These are phyloP conservation scores for Sternarchorhynchus goeldii DNA, from an alignment of 2,797 vertebrate genomes.

Conservation along the genomic window DNA sequence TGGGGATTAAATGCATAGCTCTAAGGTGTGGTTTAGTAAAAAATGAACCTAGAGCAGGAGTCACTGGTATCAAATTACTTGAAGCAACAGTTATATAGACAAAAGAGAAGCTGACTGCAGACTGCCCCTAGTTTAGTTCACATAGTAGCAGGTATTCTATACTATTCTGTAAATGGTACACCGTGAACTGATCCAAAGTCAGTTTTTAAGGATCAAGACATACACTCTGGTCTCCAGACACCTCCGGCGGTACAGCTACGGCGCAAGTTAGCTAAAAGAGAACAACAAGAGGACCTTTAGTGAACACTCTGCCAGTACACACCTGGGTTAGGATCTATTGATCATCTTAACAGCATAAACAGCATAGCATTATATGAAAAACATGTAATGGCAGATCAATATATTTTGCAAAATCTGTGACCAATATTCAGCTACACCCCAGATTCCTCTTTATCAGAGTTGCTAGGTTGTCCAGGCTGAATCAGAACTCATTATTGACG, in stretches of 20 bases:
- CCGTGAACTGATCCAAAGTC: not conserved
- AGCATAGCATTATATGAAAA: too few relatives aligned
- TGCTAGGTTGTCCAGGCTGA: too few relatives aligned
- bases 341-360: too few relatives aligned
- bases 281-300: not conserved
- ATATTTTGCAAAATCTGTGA: too few relatives aligned
- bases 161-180: not conserved
- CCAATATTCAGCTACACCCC: too few relatives aligned
- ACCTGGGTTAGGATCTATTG: too few relatives aligned
- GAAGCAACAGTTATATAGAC: not conserved
- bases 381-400: too few relatives aligned
- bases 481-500: too few relatives aligned
- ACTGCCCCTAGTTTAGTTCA: not conserved
- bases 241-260: slow-evolving; percentile 72
- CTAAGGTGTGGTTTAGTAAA: slow-evolving; percentile 16
- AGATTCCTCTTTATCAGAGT: too few relatives aligned
- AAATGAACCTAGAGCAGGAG: not conserved
- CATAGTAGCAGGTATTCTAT: not conserved
- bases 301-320: not conserved
- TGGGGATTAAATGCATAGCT: not conserved
- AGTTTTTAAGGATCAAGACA: slow-evolving; percentile 50
- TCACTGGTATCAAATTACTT: not conserved
- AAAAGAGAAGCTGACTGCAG: not conserved
- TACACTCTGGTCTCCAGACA: slow-evolving; percentile 77
- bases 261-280: slow-evolving; percentile 76